Evolutionary conservation across 2,797 vertebrate genomes (phyloP), one percentile per base, ranked within the genome.

Genomic region (Salarias fasciatus): DNA sequence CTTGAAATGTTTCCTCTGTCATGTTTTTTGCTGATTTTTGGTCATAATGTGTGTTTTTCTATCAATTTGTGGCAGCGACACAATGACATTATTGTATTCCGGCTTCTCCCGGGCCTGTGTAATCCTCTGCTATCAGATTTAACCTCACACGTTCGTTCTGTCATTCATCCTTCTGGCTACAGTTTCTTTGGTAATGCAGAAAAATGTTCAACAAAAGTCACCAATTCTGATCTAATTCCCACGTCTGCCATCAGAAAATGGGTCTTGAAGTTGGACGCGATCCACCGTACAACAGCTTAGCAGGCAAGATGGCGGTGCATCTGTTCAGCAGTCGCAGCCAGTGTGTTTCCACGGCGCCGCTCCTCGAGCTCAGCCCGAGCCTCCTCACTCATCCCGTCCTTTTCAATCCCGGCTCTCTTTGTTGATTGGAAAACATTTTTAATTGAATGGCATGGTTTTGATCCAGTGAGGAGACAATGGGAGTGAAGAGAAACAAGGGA

Each of bases 391-490:
- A 14, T 46, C 7, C 29, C 9, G 8, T 9, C 7, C 24, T 40
- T 8, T 33, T 10, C 41, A 24, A 13, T 60, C 29, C 15, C 33
- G 8, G 13, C 53, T 18, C 61, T 41, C 51, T 54, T 18, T 24
- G 8, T 37, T n/a, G 7, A 29, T 40, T 46, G 65, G 43, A n/a
- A 68, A 57, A 61, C 18, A 35, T 15, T 58, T 72, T 55, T 70
- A 79, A 83, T 58, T 69, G 72, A 73, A 64, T 58, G 69, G 52
- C 65, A 74, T 82, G n/a, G n/a, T n/a, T n/a, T n/a, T n/a, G n/a
- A n/a, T n/a, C n/a, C n/a, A n/a, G n/a, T n/a, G 74, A 52, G 67
- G 81, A 79, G 65, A 70, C 69, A 59, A 51, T 46, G 43, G 42
- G 69, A 56, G 74, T 44, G 56, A 75, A 75, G 77, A 84, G 69